Conservation (phyloP, 2,797 vertebrate species). For the Sebastes diploproa region DNA sequence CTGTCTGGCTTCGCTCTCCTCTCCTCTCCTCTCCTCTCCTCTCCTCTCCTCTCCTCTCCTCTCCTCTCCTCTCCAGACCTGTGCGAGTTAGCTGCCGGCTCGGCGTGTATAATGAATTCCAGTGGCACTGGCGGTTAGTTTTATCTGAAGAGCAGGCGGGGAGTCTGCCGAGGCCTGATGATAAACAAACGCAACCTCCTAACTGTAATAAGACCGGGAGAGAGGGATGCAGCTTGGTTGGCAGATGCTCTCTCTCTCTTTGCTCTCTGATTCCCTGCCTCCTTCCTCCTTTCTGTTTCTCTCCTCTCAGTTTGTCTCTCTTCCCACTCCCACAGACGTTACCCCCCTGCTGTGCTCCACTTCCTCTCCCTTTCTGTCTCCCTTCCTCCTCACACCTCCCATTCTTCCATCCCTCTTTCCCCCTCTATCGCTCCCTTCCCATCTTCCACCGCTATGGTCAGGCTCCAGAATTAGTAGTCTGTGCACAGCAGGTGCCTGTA, state of each 20-base stretch:
- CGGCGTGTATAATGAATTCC: conserved; percentile 70
- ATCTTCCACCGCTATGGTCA: conserved; percentile 32
- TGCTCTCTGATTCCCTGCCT: background rate
- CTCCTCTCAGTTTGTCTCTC: background rate
- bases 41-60: conserved; percentile 27
- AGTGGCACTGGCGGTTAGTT: conserved; percentile 54
- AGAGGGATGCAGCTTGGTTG: conserved; percentile 33
- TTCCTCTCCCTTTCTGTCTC: background rate
- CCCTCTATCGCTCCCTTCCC: background rate
- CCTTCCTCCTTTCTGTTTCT: background rate
- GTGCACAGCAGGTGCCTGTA: conserved; percentile 64
- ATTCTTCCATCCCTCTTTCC: conserved; percentile 1
- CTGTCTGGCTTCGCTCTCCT: conserved; percentile 39
- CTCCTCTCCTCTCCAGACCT: conserved; percentile 38
- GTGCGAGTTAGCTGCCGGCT: conserved; percentile 31
- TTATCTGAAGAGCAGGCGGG: conserved; percentile 72
- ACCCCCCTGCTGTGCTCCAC: conserved; percentile 13
- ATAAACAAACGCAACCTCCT: conserved; percentile 74
- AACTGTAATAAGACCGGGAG: conserved; percentile 54
- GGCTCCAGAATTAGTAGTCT: conserved; percentile 62
- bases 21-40: conserved; percentile 41
- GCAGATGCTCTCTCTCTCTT: conserved; percentile 28
- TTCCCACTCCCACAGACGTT: conserved; percentile 1
- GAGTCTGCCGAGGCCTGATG: conserved; percentile 54
- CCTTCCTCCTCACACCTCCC: background rate